These are phyloP conservation scores for Eubasilissa regina DNA, from an alignment of 1,140 invertebrate genomes.

Conservation along the genomic window DNA sequence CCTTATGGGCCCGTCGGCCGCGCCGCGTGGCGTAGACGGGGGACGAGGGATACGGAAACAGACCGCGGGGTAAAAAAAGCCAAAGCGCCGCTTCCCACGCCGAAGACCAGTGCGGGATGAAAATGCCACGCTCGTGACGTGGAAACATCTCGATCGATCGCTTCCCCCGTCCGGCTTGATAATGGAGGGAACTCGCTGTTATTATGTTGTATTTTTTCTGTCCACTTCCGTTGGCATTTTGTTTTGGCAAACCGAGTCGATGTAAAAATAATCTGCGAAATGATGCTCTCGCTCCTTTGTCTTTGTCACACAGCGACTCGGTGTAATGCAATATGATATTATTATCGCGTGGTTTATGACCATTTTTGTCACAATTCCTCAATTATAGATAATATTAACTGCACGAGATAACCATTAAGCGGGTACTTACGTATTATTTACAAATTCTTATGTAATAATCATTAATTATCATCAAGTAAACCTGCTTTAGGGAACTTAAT, in stretches of 20 bases:
- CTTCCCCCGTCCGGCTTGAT: conserved; percentile 9
- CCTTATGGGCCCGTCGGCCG: not conserved
- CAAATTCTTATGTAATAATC: no score
- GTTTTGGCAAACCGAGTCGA: conserved; percentile 43
- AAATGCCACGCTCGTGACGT: not conserved
- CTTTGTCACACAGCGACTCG: no score
- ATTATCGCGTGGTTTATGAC: no score
- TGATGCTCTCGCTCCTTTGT: no score
- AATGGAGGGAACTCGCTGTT: conserved; percentile 15
- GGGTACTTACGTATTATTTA: no score
- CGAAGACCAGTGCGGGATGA: not conserved
- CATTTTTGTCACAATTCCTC: no score
- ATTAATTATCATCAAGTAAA: no score
- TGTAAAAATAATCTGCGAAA: conserved; percentile 25
- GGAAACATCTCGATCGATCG: no score
- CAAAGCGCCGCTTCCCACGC: not conserved
- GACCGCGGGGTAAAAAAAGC: conserved; percentile 7
- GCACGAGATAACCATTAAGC: no score
- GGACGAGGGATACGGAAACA: not conserved
- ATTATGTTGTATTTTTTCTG: conserved; percentile 24
- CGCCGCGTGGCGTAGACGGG: not conserved
- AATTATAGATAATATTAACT: no score
- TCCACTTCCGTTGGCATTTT: conserved; percentile 45
- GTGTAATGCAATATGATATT: no score
- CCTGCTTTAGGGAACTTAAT: no score